Base-by-base conservation (phyloP, 2,888 invertebrate species). In the Helleia helle region DNA sequence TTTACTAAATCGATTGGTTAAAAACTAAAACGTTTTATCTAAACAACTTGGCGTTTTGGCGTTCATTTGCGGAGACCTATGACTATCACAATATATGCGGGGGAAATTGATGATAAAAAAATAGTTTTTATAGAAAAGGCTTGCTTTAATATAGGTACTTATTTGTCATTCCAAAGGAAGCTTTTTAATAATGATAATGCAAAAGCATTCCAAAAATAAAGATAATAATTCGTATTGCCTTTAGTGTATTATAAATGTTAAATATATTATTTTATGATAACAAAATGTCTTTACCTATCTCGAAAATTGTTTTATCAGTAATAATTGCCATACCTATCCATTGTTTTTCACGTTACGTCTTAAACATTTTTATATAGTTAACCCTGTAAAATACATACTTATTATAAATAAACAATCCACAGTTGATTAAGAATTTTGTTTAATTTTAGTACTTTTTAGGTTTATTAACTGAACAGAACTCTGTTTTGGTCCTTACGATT, bases 351-450 rank as follows among this genome's bases (percentile, higher is more conserved):
- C 74, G 71, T 67, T 77, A 71, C 72, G 73, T 65, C 71, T 65
- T 66, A 72, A 65, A 69, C 70, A 72, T 75, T 60, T 77, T 79
- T 76, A 77, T 74, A 72, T 75, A 76, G 74, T 74, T 79, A 71
- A 76, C 72, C 74, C 64, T 65, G 55, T 69, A 44, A 48, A 49
- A 43, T 47, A 34, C 12, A 34, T 18, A 34, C 34, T 22, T 34
- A 73, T 71, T 79, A 72, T 51, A 71, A 81, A 74, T 81, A 83
- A 75, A 83, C 61, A 62, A 65, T 71, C 75, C 77, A 70, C 70
- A 75, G 74, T 74, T 51, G 15, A 17, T 17, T 17, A 8, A 18
- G 6, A 4, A 26, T 22, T 5, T 41, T 22, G 4, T 12, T 15
- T 42, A 53, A 49, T 69, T 63, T 71, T 50, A 66, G n/a, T n/a